Evolutionary conservation across 2,888 invertebrate species (phyloP).

Genomic region (Drosophila paracracens): DNA sequence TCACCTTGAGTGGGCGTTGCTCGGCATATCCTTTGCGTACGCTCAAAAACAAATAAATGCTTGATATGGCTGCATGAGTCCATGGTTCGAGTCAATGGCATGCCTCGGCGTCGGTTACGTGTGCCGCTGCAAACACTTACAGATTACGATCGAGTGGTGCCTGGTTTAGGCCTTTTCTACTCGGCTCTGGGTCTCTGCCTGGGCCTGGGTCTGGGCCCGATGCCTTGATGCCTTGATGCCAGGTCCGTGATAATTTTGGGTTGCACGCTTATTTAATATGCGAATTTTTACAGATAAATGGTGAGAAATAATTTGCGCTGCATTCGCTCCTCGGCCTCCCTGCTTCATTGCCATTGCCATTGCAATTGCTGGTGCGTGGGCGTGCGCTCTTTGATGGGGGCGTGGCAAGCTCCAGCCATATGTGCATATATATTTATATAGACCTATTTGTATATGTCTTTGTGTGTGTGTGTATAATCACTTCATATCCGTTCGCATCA

Average conservation of each 20-base stretch:
- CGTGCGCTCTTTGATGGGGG: conserved; percentile 62
- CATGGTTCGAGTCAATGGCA: conserved; percentile 23
- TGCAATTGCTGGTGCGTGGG: conserved; percentile 55
- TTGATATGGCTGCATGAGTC: conserved; percentile 14
- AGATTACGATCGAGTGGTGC: conserved; percentile 74
- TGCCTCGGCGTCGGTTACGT: conserved; percentile 50
- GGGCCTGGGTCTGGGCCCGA: not conserved
- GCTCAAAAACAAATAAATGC: conserved; percentile 77
- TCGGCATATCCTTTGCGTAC: conserved; percentile 76
- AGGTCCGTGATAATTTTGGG: conserved; percentile 84
- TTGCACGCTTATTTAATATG: conserved; percentile 84
- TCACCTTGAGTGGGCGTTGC: conserved; percentile 60
- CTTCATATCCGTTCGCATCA: conserved; percentile 59
- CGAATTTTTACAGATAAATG: conserved; percentile 83
- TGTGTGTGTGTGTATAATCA: conserved; percentile 44
- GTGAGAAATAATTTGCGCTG: conserved; percentile 82
- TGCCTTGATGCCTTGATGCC: conserved; percentile 72
- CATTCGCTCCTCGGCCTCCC: conserved; percentile 49
- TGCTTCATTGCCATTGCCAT: conserved; percentile 2
- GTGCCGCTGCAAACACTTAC: conserved; percentile 73
- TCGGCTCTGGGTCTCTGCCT: conserved; percentile 7
- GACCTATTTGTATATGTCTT: not conserved
- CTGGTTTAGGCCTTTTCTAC: conserved; percentile 24
- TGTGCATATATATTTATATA: conserved; percentile 21
- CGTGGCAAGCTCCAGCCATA: conserved; percentile 51